Evolutionary conservation across 2,888 invertebrate genomes (phyloP), one percentile per base, ranked within the genome.

Genomic region (Melinaea menophilus): DNA sequence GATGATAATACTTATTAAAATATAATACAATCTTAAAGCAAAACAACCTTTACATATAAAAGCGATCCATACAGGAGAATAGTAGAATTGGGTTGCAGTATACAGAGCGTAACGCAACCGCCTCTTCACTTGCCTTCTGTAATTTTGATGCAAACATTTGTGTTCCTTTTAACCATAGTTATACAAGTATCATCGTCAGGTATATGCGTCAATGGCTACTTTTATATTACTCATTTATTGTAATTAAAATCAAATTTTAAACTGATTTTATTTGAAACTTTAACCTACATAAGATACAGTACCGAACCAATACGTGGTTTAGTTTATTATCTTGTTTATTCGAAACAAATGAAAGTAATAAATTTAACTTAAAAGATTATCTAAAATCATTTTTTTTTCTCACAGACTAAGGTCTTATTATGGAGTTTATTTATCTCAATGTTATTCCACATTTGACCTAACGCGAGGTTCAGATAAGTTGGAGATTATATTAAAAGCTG

Each of bases 401-500:
- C 31, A 51, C 22, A 51, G 9, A 22, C 7, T 31, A 3, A 5
- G 22, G 31, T 51, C 51, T 51, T 51, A 7, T 31, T 22, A 22
- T 31, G 22, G 11, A 51, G 31, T 51, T 31, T 51, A 22, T 51
- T 31, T 51, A 51, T 51, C 31, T 31, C 51, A 51, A 51, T 51
- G 51, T 59, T 59, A 59, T 59, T 41, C 37, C 51, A 35, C 59
- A 31, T 51, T 59, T 59, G 51, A 51, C 55, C 45, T 45, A 35
- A 31, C 59, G 45, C 12, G 55, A 41, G 48, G 58, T 55, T 59
- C 65, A 63, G 69, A 73, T 74, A 73, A 72, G 77, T 78, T 74
- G 73, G 75, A 82, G 84, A 84, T 86, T 85, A 85, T 85, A 85
- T 78, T 80, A 81, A 82, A 82, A 75, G 79, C 75, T 73, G 55